Evolutionary conservation across 2,113 vertebrate genomes (phyloP).

Genomic region (Alectura lathami): DNA sequence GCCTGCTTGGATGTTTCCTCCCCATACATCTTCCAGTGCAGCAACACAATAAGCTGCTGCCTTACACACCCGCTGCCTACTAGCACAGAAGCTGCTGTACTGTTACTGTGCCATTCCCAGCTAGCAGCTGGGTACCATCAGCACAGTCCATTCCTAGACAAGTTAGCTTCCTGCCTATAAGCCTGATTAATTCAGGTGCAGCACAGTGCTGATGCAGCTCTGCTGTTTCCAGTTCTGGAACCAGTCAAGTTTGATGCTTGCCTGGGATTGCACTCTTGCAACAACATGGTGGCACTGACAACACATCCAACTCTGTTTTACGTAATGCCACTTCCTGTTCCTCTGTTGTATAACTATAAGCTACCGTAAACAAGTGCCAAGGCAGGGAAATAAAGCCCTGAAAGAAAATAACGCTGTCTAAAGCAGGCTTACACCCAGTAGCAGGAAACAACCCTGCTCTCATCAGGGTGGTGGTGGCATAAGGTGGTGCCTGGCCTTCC

Average conservation of each 20-base stretch:
- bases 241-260: background rate
- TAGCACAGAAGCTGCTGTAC: background rate
- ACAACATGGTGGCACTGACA: background rate
- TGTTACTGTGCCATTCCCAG: background rate
- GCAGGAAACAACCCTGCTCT: background rate
- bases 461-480: background rate
- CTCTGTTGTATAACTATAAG: background rate
- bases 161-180: background rate
- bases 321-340: background rate
- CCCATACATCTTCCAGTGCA: background rate
- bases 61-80: background rate
- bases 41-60: background rate
- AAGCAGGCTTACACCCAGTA: background rate
- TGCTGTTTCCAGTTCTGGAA: background rate
- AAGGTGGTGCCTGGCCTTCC: background rate
- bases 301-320: background rate
- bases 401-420: background rate
- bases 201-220: background rate
- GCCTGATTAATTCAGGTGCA: background rate
- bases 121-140: background rate
- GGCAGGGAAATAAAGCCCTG: background rate
- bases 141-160: slow-evolving; percentile 26
- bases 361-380: background rate
- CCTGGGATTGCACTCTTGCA: background rate
- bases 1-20: background rate